A percentile compares a stretch with the other conserved stretches of the same genome.
Evolutionary conservation across 2,113 vertebrate species (phyloP).

Genomic region (Gopherus evgoodei): DNA sequence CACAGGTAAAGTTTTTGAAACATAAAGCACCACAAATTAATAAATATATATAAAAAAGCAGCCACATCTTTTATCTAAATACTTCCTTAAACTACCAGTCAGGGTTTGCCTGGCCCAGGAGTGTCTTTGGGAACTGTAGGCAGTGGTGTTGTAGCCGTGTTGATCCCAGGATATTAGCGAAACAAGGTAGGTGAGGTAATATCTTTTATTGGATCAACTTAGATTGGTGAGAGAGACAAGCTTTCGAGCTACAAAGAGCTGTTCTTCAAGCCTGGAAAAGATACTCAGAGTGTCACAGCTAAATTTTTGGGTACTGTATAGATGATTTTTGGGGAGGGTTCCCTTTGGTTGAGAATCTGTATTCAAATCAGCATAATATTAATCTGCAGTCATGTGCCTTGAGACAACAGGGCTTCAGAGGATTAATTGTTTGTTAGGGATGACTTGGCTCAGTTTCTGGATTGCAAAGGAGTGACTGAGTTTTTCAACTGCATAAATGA

Average conservation of each 20-base stretch:
- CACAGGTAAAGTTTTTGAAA: not conserved
- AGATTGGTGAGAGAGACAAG: not conserved
- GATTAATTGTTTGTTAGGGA: conserved; percentile 40
- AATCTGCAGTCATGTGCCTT: not conserved
- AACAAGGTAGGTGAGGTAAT: not conserved
- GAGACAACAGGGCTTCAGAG: conserved; percentile 19
- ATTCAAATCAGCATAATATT: not conserved
- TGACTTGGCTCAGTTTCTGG: conserved; percentile 15
- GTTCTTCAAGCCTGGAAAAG: conserved; percentile 42
- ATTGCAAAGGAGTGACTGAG: conserved; percentile 5
- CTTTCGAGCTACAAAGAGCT: not conserved
- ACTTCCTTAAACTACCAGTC: not conserved
- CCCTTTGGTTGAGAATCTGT: conserved; percentile 64
- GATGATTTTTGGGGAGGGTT: conserved; percentile 72
- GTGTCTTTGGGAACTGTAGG: not conserved
- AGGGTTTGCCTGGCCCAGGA: conserved; percentile 40
- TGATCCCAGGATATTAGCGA: not conserved
- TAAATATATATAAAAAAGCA: rapidly evolving
- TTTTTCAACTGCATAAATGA: not conserved
- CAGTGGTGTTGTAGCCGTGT: not conserved
- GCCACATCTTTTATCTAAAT: not conserved
- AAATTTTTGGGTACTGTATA: conserved; percentile 43
- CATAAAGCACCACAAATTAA: rapidly evolving
- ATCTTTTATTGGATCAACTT: not conserved
- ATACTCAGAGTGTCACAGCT: not conserved